Evolutionary conservation across 2,797 vertebrate species (phyloP), one percentile per base, ranked within the genome.

Genomic region (Hipposideros larvatus): DNA sequence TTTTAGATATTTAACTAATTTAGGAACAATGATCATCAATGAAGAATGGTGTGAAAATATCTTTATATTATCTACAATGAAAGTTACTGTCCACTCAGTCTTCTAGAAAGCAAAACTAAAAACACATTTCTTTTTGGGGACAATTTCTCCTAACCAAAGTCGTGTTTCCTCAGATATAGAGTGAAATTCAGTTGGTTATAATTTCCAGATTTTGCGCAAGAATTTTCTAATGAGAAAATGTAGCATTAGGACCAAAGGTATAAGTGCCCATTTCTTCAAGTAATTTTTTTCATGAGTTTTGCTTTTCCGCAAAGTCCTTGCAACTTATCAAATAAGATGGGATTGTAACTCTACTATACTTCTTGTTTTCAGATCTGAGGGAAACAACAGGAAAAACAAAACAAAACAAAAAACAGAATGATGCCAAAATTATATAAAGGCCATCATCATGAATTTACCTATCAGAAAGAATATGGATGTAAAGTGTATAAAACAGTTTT

Each of bases 141-240:
- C 63, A 77, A 24, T 19, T 63, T 61, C 70, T 79, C 73, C 55
- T 83, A 70, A 63, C 7, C 26, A 65, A 93, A 82, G 1, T 19
- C 9, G n/a, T 83, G 28, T 73, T 93, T 91, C 14, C 2, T 68
- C 10, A 46, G 51, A n/a, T 66, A 8, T 71, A 6, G 2, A 83
- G 59, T 74, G 94, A 14, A 65, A 46, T 9, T 22, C 31, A 65
- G 5, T 13, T 48, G 14, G 21, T 84, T 87, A 41, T 51, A 22
- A 75, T 55, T 94, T 91, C 19, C n/a, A 73, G 4, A 43, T 87
- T 90, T 82, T 86, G 11, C 5, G 10, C 5, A 46, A 79, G n/a
- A 71, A 57, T 87, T 78, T 91, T 93, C 43, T 90, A 82, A 37
- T 59, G 9, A 96, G n/a, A 90, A 94, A 68, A 77, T 16, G 16